phyloP scores from a whole-genome alignment of 1,140 invertebrate species.

The Oreohelix idahoensis region DNA sequence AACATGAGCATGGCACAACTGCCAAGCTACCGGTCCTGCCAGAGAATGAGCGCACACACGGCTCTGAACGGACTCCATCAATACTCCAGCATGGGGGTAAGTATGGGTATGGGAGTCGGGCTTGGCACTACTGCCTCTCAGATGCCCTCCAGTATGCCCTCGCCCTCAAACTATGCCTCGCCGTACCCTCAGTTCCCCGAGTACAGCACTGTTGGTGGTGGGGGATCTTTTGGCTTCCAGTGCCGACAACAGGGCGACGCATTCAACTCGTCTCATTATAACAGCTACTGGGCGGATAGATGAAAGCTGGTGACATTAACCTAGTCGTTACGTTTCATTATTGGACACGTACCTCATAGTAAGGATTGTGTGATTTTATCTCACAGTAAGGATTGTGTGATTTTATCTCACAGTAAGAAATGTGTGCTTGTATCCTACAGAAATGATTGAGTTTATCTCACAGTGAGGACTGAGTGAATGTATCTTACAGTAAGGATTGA shows the following conservation, averaged over 20 bases:
- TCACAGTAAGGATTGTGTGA: neutral
- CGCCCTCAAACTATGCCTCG: slow-evolving; percentile 53
- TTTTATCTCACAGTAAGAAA: neutral
- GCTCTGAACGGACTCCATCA: slow-evolving; percentile 55
- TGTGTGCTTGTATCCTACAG: neutral
- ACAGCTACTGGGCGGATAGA: slow-evolving; percentile 68
- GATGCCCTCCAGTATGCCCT: slow-evolving; percentile 53
- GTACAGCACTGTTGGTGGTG: slow-evolving; percentile 44
- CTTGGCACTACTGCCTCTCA: slow-evolving; percentile 52
- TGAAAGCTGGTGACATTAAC: slow-evolving; percentile 25
- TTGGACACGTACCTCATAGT: neutral
- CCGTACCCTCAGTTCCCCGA: slow-evolving; percentile 63
- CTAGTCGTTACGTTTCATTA: neutral
- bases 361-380: neutral
- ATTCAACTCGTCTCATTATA: slow-evolving; percentile 56
- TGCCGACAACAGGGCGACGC: slow-evolving; percentile 64
- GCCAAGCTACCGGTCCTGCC: slow-evolving; percentile 62
- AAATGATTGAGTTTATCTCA: neutral
- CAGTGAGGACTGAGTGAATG: neutral
- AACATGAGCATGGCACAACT: slow-evolving; percentile 55
- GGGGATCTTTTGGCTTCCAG: slow-evolving; percentile 59
- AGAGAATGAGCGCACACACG: slow-evolving; percentile 52
- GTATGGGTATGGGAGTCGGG: slow-evolving; percentile 25
- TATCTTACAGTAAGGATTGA: neutral
- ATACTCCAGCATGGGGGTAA: slow-evolving; percentile 39